A percentile compares a stretch with the other conserved stretches of the same genome.
Conservation (phyloP, 53 echinoderm and acorn worm species). For the Crossaster papposus region DNA sequence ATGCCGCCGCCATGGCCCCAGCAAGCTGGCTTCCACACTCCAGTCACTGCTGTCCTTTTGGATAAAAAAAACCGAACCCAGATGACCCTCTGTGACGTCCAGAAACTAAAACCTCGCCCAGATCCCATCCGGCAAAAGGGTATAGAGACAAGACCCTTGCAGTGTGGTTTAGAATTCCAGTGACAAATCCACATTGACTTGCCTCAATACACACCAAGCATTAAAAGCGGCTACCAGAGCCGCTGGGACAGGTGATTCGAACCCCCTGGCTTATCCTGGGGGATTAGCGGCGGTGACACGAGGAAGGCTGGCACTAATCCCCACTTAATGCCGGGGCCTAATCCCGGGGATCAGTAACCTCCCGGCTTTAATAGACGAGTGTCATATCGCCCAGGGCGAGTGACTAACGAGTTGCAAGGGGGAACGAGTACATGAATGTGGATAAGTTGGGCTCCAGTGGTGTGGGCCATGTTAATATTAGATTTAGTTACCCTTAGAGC, state of each 20-base stretch:
- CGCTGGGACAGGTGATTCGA: constrained; percentile 36
- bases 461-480: neutral
- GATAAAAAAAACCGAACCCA: constrained; percentile 23
- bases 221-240: neutral
- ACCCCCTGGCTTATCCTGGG: neutral
- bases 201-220: neutral
- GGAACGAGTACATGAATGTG: neutral
- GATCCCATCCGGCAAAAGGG: neutral
- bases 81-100: constrained; percentile 26
- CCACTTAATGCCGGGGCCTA: constrained; percentile 35
- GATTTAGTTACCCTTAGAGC: neutral
- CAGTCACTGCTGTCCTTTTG: constrained; percentile 31
- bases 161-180: neutral
- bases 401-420: constrained; percentile 43
- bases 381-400: constrained; percentile 50
- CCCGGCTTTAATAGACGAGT: constrained; percentile 54
- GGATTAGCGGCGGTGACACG: constrained; percentile 54
- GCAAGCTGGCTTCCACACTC: constrained; percentile 37
- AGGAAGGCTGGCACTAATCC: constrained; percentile 56
- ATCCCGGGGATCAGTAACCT: constrained; percentile 44
- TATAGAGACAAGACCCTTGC: neutral
- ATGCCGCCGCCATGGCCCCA: neutral
- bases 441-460: neutral
- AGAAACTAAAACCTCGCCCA: constrained; percentile 15
- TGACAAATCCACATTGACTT: neutral